Base-by-base conservation (phyloP, 2,888 invertebrate genomes). In the Encarsia formosa region DNA sequence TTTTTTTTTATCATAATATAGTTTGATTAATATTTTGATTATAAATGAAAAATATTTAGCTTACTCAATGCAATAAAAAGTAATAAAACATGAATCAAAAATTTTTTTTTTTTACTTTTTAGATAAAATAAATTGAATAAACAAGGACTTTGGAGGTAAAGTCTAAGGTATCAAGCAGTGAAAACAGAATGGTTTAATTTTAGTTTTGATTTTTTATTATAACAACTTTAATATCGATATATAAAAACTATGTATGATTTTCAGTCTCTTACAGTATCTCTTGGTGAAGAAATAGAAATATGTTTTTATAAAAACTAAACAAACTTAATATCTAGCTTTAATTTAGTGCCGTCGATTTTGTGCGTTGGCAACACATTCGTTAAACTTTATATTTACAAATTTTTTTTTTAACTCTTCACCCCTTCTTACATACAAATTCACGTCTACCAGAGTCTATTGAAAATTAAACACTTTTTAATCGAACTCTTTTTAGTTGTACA, bases 221-320 rank as follows among this genome's bases (percentile, higher is more conserved):
- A 48, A 48, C 43, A 52, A 15, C 9, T 11, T 5, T 37, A n/a
- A 15, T 39, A 44, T 48, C 20, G n/a, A 42, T 45, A 37, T 46
- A 49, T 34, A 54, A 32, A 19, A 49, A 49, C 24, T 32, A 45
- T 50, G 20, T 48, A 47, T 31, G 19, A 48, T 35, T 43, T 2
- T 54, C 54, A 54, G 54, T 54, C 54, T 54, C 54, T 42, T 54
- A 43, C 24, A 50, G 18, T 11, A 50, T 44, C 39, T 47, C 39
- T n/a, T n/a, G 20, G 3, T 20, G 50, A 47, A 31, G 43, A 34
- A 32, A 54, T 54, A 49, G 32, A 39, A 44, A 38, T 24, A 23
- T 9, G n/a, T 32, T 9, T 1, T 5, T 5, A 35, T 5, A 9
- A n/a, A 18, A 16, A 5, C 8, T 35, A 3, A 5, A n/a, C 9